Percentiles rank a stretch among this genome's conserved stretches.
Evolutionary conservation across 2,888 invertebrate genomes (phyloP).

Genomic region (Limnephilus marmoratus): DNA sequence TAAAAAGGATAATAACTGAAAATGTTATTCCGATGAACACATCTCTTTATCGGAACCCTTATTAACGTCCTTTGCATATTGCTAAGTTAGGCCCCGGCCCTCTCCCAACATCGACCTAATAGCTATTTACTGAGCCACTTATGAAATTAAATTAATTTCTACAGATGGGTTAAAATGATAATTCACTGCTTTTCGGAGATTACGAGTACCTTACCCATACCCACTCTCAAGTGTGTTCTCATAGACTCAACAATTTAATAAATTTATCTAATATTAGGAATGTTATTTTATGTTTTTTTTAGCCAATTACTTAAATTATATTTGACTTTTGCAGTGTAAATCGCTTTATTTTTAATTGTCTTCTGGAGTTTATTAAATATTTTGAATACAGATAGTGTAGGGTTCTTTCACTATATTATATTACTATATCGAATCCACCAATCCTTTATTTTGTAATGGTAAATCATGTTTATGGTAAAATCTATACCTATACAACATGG

Average conservation of each 20-base stretch:
- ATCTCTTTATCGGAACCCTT: slow-evolving; percentile 6
- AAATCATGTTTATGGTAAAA: too few species aligned
- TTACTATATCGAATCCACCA: too few species aligned
- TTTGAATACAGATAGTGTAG: too few species aligned
- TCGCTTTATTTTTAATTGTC: too few species aligned
- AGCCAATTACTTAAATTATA: too few species aligned
- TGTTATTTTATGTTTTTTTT: too few species aligned
- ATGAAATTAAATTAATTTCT: slow-evolving; percentile 21
- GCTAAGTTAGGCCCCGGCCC: neutral
- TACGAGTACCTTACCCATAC: neutral
- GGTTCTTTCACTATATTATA: too few species aligned
- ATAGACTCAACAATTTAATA: neutral
- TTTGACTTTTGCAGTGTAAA: too few species aligned
- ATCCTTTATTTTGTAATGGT: too few species aligned
- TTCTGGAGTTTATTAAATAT: too few species aligned
- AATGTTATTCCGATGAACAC: neutral
- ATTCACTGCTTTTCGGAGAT: neutral
- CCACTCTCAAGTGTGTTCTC: neutral
- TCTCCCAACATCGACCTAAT: slow-evolving; percentile 1
- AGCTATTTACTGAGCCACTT: slow-evolving; percentile 28
- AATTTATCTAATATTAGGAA: neutral
- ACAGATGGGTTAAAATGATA: slow-evolving; percentile 26
- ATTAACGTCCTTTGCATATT: slow-evolving; percentile 4
- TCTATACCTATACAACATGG: too few species aligned
- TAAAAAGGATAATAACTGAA: neutral